Percentiles rank a stretch among this genome's conserved stretches.
Evolutionary conservation across 2,113 vertebrate genomes (phyloP).

Genomic region (Platichthys stellatus): DNA sequence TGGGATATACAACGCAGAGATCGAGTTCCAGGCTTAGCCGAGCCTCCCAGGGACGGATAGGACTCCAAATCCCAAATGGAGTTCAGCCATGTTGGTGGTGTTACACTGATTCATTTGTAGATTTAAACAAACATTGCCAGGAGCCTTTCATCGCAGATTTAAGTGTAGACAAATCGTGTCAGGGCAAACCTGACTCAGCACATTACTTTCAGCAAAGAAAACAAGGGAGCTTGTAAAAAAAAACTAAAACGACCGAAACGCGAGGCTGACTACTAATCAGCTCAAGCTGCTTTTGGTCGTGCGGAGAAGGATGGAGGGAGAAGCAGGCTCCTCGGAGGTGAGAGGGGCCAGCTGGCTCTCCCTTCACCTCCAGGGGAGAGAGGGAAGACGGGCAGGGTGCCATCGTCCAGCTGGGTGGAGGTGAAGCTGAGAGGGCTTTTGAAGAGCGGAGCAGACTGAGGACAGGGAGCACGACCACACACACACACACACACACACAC

Average conservation of each 20-base stretch:
- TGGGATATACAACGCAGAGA: conserved; percentile 22
- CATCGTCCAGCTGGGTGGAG: conserved; percentile 39
- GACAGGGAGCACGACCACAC: too few relatives aligned
- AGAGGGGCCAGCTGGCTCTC: conserved; percentile 40
- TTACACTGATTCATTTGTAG: conserved; percentile 65
- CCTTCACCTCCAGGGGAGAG: not conserved
- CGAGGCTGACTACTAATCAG: conserved; percentile 57
- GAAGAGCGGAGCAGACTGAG: too few relatives aligned
- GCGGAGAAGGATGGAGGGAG: conserved; percentile 17
- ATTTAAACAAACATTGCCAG: conserved; percentile 60
- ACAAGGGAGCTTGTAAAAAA: conserved; percentile 48
- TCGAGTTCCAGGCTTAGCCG: conserved; percentile 21
- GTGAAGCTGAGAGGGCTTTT: conserved; percentile 11
- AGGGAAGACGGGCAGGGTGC: conserved; percentile 10
- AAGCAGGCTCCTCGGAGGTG: conserved; percentile 29
- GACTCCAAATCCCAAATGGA: conserved; percentile 53
- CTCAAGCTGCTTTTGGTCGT: conserved; percentile 55
- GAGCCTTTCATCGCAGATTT: conserved; percentile 49
- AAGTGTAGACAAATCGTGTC: conserved; percentile 50
- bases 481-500: too few relatives aligned
- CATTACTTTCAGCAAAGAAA: conserved; percentile 53
- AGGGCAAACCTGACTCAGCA: conserved; percentile 59
- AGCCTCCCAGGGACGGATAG: conserved; percentile 39
- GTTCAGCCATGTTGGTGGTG: conserved; percentile 36
- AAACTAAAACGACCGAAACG: not conserved